Evolutionary conservation across 2,888 invertebrate species (phyloP), one percentile per base, ranked within the genome.

Genomic region (Homarus gammarus): DNA sequence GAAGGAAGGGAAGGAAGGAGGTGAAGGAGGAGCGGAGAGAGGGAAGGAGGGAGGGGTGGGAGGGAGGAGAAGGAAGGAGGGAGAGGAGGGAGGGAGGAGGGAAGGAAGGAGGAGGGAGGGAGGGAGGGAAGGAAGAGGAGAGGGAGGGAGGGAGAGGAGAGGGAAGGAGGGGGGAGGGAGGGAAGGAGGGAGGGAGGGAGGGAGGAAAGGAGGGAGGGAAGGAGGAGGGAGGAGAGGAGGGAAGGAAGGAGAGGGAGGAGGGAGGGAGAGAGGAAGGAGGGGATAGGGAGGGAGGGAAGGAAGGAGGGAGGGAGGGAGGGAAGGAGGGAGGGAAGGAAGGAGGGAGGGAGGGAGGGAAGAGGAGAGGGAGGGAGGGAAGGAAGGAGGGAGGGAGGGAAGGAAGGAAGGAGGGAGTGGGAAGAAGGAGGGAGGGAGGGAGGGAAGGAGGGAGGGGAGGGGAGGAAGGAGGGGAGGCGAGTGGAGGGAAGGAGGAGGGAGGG

Each of bases 381-480:
- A n/a, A n/a, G n/a, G n/a, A n/a, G n/a, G n/a, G n/a, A n/a, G n/a
- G n/a, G n/a, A n/a, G n/a, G n/a, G n/a, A n/a, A n/a, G n/a, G n/a
- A n/a, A n/a, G n/a, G n/a, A n/a, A n/a, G n/a, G n/a, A n/a, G n/a
- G n/a, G n/a, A n/a, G n/a, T n/a, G n/a, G n/a, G n/a, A n/a, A n/a
- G n/a, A n/a, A n/a, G n/a, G n/a, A n/a, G n/a, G n/a, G n/a, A n/a
- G n/a, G n/a, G n/a, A n/a, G n/a, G n/a, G n/a, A n/a, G n/a, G n/a
- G n/a, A n/a, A n/a, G n/a, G n/a, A n/a, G n/a, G n/a, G n/a, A n/a
- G 33, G 31, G 73, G 33, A 73, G 38, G 33, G 38, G 73, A 75
- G 22, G 44, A 75, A 40, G 44, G 75, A 77, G 75, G 44, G 49
- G n/a, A n/a, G n/a, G n/a, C n/a, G n/a, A n/a, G n/a, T n/a, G n/a